Percentiles rank a stretch among this genome's conserved stretches.
phyloP scores from a whole-genome alignment of 2,888 invertebrate species.

The Lymantria dispar region DNA sequence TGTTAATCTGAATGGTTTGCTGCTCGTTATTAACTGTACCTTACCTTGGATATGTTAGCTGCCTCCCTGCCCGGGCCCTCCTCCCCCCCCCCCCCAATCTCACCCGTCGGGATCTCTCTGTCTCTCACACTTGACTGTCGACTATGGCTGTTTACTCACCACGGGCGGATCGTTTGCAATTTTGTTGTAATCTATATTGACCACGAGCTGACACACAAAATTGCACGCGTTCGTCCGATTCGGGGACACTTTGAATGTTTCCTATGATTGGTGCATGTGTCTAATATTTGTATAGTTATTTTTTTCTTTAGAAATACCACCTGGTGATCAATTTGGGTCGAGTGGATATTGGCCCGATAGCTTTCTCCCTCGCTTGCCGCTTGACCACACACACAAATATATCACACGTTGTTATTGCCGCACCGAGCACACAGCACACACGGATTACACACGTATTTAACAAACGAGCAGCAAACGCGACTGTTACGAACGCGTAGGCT shows the following conservation, averaged over 20 bases:
- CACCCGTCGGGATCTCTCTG: constrained; percentile 40
- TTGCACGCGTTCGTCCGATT: constrained; percentile 44
- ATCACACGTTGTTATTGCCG: neutral
- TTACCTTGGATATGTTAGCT: constrained; percentile 61
- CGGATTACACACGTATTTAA: constrained; percentile 16
- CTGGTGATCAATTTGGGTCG: constrained; percentile 44
- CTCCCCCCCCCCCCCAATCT: constrained; percentile 12
- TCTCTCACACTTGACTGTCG: constrained; percentile 49
- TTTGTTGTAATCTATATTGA: constrained; percentile 27
- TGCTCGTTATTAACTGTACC: constrained; percentile 77
- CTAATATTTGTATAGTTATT: constrained; percentile 63
- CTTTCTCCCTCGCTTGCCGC: constrained; percentile 22
- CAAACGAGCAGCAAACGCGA: constrained; percentile 65
- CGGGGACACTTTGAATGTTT: constrained; percentile 33
- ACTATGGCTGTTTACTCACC: constrained; percentile 46
- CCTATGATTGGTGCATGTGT: constrained; percentile 65
- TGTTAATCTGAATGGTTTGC: constrained; percentile 77
- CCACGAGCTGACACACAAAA: constrained; percentile 25
- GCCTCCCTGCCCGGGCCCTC: constrained; percentile 34
- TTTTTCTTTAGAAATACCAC: constrained; percentile 69
- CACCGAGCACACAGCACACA: constrained; percentile 13
- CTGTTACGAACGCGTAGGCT: constrained; percentile 6
- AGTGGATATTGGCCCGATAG: constrained; percentile 24
- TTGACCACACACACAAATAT: constrained; percentile 11
- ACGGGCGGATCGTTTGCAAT: constrained; percentile 43